Percentiles rank a stretch among this genome's conserved stretches.
Conservation (phyloP, 2,797 vertebrate species). For the Trachurus trachurus region DNA sequence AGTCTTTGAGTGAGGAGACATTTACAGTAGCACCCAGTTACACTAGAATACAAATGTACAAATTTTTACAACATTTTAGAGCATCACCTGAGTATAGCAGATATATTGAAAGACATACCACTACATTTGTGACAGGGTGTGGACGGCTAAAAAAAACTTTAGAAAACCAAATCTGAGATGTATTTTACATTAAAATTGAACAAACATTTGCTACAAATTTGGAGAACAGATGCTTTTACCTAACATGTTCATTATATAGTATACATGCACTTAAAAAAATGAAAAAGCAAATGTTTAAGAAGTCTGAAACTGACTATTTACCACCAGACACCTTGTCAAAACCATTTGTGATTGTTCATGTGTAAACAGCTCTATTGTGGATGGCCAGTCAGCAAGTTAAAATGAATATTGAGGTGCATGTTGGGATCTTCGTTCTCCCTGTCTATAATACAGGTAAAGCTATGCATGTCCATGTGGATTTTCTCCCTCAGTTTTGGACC, state of each 20-base stretch:
- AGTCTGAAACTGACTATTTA: neutral
- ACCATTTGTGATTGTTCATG: neutral
- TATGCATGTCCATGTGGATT: slow-evolving; percentile 1
- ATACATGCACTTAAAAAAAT: slow-evolving; percentile 38
- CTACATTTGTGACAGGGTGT: slow-evolving; percentile 19
- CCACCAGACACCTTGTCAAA: neutral
- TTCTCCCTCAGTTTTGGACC: slow-evolving; percentile 61
- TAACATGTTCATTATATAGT: neutral
- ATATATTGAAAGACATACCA: neutral
- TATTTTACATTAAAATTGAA: neutral
- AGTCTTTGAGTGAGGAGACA: slow-evolving; percentile 26
- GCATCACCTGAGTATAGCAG: slow-evolving; percentile 43
- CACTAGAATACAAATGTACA: slow-evolving; percentile 37
- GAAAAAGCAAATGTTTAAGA: neutral
- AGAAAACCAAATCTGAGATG: neutral
- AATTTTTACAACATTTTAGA: slow-evolving; percentile 54
- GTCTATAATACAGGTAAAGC: slow-evolving; percentile 23
- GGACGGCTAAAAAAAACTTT: slow-evolving; percentile 9
- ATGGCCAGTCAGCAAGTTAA: slow-evolving; percentile 7
- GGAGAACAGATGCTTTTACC: slow-evolving; percentile 1
- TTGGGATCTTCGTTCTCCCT: neutral
- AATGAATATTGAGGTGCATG: slow-evolving; percentile 14
- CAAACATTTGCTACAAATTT: slow-evolving; percentile 9
- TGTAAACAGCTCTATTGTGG: neutral
- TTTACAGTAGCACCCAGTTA: slow-evolving; percentile 34